Base-by-base conservation (phyloP, 2,888 invertebrate genomes). In the Pasiphila rectangulata region DNA sequence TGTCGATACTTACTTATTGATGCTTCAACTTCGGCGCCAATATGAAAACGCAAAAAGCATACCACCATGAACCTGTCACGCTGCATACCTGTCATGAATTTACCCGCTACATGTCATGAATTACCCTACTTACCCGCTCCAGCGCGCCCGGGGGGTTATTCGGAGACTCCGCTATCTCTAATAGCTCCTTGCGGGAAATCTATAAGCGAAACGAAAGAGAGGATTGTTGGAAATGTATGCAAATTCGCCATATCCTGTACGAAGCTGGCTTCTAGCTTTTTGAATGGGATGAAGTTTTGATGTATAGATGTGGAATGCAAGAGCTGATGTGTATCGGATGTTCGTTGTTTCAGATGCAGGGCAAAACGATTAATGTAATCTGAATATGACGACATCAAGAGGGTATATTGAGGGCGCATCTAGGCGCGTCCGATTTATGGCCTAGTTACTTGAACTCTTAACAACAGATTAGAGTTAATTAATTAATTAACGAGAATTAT, bases 81-180 rank as follows among this genome's bases (percentile, higher is more conserved):
- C 5, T 32, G 7, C 21, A 4, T 17, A 16, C 32, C 17, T 32
- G 32, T 17, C 32, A 32, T 32, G 32, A 17, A 32, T 32, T 32
- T 32, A 9, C 32, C 17, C 10, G 32, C 29, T 34, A 24, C 15
- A 10, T 41, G 41, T 20, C 30, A 5, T 27, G 79, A 84, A 76
- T 85, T 84, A 83, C 80, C 70, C 79, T 80, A 84, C 80, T 85
- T 85, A 79, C 77, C 63, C 81, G 83, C 82, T 82, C 73, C 67
- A 62, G 61, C 73, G 80, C 48, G 47, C 56, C 56, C 23, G 57
- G 55, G 64, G 63, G 64, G 63, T 70, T 67, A 70, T 68, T 61
- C 60, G 40, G 51, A n/a, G n/a, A 17, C 32, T 16, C 17, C 47
- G 67, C 64, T 72, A 74, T 75, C 74, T 75, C 69, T 72, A 72